A percentile compares a stretch with the other conserved stretches of the same genome.
phyloP scores from a whole-genome alignment of 2,113 vertebrate genomes.

The Platysteira castanea region DNA sequence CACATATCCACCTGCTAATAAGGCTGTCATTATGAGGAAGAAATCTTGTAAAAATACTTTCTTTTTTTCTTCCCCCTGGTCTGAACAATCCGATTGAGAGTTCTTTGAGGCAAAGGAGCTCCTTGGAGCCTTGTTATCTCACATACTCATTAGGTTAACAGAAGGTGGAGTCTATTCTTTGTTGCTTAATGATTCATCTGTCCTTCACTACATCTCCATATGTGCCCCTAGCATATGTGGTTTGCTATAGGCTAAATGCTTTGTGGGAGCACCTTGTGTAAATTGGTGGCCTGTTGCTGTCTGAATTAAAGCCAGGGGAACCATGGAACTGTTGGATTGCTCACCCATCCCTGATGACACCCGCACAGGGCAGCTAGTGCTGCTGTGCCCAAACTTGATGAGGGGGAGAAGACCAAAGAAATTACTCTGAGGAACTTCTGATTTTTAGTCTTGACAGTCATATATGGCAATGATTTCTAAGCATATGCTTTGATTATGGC shows the following conservation, averaged over 20 bases:
- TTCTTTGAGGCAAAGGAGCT: not conserved
- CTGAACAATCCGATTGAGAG: not conserved
- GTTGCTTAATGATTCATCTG: not conserved
- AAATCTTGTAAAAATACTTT: not conserved
- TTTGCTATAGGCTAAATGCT: not conserved
- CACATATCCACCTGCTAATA: not conserved
- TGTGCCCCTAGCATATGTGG: not conserved
- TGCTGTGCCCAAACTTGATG: not conserved
- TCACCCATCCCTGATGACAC: fast-evolving
- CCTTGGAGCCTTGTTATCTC: not conserved
- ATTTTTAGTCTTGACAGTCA: not conserved
- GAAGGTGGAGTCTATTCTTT: not conserved
- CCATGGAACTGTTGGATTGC: not conserved
- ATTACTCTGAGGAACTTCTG: not conserved
- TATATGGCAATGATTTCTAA: not conserved
- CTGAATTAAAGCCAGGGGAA: fast-evolving
- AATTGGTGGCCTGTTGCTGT: not conserved
- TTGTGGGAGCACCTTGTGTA: not conserved
- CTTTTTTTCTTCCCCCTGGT: not conserved
- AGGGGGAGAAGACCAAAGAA: not conserved
- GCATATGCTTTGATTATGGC: not conserved
- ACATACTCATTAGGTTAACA: not conserved
- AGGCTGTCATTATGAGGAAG: not conserved
- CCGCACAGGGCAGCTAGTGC: fast-evolving
- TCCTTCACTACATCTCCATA: not conserved